Conservation (phyloP, 2,797 vertebrate species). For the Brachyrhaphis roseni region DNA sequence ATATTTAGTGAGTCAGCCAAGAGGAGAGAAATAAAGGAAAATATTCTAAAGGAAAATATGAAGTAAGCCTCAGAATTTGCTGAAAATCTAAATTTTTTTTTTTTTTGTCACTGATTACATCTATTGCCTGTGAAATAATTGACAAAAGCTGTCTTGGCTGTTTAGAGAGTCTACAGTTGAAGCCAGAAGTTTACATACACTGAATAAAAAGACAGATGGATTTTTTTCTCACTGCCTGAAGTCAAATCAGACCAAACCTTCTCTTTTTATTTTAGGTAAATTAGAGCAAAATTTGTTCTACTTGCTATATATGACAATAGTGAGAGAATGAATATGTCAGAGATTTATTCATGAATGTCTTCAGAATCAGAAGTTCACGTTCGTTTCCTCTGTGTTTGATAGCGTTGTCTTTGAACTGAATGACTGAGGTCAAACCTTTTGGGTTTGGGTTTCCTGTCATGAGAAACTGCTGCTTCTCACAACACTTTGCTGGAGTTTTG, state of each 20-base stretch:
- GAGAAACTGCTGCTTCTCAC: too few relatives aligned
- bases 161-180: background rate
- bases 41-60: slow-evolving; percentile 21
- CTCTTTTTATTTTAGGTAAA: background rate
- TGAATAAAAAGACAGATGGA: background rate
- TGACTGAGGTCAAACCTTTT: background rate
- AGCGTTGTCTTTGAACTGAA: background rate
- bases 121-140: background rate
- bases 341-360: background rate
- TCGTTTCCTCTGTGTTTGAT: background rate
- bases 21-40: background rate
- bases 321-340: background rate
- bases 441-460: too few relatives aligned
- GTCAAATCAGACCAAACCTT: background rate
- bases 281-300: background rate
- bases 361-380: background rate
- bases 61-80: background rate
- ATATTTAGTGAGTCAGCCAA: slow-evolving; percentile 36
- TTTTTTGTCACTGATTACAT: background rate
- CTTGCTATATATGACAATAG: background rate
- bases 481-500: background rate
- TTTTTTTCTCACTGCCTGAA: background rate
- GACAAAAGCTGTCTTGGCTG: background rate
- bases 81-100: background rate
- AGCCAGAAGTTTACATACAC: slow-evolving; percentile 1